These are phyloP conservation scores for Thereva nobilitata DNA, from an alignment of 2,888 invertebrate species.

Conservation along the genomic window DNA sequence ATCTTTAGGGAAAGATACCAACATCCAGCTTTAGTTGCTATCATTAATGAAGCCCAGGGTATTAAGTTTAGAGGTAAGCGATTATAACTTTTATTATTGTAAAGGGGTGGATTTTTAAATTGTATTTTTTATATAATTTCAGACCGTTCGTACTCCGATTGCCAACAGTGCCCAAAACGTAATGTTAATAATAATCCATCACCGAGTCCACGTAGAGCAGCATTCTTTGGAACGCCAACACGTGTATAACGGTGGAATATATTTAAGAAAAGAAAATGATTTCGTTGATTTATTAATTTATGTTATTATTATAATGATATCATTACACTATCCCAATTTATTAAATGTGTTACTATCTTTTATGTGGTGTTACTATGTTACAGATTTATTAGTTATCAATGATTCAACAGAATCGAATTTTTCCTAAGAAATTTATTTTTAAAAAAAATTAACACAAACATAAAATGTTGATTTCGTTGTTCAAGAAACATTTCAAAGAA, in stretches of 20 bases:
- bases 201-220: constrained; percentile 45
- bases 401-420: too few species aligned
- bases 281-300: background rate
- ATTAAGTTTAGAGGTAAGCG: constrained; percentile 56
- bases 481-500: too few species aligned
- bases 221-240: constrained; percentile 56
- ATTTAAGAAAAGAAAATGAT: constrained; percentile 12
- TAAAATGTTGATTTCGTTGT: too few species aligned
- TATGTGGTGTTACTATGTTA: too few species aligned
- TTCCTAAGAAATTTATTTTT: too few species aligned
- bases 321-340: too few species aligned
- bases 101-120: constrained; percentile 2
- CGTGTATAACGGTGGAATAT: constrained; percentile 54
- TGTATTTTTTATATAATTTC: constrained; percentile 47
- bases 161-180: constrained; percentile 58
- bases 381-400: too few species aligned
- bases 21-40: constrained; percentile 57
- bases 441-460: too few species aligned
- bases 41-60: constrained; percentile 57
- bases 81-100: background rate
- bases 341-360: too few species aligned
- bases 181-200: constrained; percentile 48
- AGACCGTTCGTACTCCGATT: constrained; percentile 67
- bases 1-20: constrained; percentile 57
- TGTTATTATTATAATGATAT: background rate